These are phyloP conservation scores for Idaea aversata DNA, from an alignment of 2,888 invertebrate genomes.

Conservation along the genomic window DNA sequence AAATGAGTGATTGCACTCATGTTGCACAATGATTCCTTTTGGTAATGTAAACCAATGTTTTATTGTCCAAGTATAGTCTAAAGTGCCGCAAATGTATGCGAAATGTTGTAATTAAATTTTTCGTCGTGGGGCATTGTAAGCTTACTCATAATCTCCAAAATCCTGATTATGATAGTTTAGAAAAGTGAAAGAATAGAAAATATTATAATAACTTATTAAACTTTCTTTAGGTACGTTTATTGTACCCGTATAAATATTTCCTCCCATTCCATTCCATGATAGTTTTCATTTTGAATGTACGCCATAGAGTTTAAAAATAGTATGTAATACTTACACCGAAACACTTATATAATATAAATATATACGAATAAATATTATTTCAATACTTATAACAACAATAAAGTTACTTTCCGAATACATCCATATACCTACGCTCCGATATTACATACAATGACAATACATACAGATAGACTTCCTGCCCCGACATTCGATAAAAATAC, in stretches of 20 bases:
- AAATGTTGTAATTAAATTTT: constrained; percentile 14
- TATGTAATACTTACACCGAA: constrained; percentile 55
- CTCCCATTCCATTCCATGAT: constrained; percentile 12
- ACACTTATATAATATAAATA: constrained; percentile 51
- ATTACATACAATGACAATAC: constrained; percentile 32
- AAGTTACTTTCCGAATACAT: constrained; percentile 59
- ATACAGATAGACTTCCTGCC: constrained; percentile 40
- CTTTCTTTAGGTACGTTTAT: constrained; percentile 26
- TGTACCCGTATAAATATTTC: constrained; percentile 19
- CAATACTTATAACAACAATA: constrained; percentile 56
- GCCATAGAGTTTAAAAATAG: constrained; percentile 45
- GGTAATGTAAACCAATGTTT: constrained; percentile 55
- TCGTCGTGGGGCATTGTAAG: constrained; percentile 32
- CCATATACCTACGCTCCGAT: constrained; percentile 46
- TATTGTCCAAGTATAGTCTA: constrained; percentile 79
- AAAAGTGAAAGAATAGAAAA: constrained; percentile 33
- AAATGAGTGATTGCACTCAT: constrained; percentile 12
- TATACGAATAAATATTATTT: constrained; percentile 1
- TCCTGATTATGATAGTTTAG: background rate
- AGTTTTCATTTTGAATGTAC: constrained; percentile 45
- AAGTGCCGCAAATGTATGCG: constrained; percentile 61
- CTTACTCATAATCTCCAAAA: constrained; percentile 13
- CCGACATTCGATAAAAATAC: constrained; percentile 37
- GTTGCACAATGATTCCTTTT: constrained; percentile 29
- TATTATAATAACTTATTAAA: constrained; percentile 31